These are phyloP conservation scores for Cephus sareptanus DNA, from an alignment of 2,888 invertebrate genomes.

Conservation along the genomic window DNA sequence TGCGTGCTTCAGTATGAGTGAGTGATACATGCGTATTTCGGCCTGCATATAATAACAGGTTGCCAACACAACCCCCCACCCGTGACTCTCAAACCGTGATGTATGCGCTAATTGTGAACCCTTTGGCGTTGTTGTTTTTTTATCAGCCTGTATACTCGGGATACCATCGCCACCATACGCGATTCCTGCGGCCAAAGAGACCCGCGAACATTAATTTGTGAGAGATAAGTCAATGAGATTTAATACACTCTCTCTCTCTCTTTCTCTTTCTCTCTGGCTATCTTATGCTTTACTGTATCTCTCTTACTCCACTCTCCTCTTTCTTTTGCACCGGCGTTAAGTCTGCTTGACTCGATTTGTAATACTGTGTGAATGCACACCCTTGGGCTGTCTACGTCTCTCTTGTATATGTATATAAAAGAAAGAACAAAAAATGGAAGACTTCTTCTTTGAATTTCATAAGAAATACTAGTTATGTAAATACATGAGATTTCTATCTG, in stretches of 20 bases:
- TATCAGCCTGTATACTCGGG: constrained; percentile 3
- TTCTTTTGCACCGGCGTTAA: neutral
- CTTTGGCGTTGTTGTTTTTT: constrained; percentile 28
- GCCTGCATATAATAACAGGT: constrained; percentile 61
- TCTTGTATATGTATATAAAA: neutral
- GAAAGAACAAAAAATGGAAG: neutral
- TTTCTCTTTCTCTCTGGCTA: neutral
- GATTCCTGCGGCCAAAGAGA: constrained; percentile 3
- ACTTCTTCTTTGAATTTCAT: neutral
- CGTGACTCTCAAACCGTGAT: constrained; percentile 51
- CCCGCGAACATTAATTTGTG: constrained; percentile 21
- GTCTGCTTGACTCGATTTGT: neutral
- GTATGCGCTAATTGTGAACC: constrained; percentile 62
- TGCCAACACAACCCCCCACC: constrained; percentile 46
- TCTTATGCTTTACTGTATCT: too few species aligned
- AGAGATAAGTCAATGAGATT: constrained; percentile 7
- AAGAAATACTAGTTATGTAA: neutral
- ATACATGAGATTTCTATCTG: neutral
- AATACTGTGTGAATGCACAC: neutral
- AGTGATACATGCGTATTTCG: constrained; percentile 32
- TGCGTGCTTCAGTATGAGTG: constrained; percentile 37
- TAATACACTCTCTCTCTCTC: constrained; percentile 15
- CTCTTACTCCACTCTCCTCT: constrained; percentile 3
- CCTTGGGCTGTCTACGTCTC: neutral
- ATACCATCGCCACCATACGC: neutral